Conservation (phyloP, 2,888 invertebrate species). For the Drosophila atripex region DNA sequence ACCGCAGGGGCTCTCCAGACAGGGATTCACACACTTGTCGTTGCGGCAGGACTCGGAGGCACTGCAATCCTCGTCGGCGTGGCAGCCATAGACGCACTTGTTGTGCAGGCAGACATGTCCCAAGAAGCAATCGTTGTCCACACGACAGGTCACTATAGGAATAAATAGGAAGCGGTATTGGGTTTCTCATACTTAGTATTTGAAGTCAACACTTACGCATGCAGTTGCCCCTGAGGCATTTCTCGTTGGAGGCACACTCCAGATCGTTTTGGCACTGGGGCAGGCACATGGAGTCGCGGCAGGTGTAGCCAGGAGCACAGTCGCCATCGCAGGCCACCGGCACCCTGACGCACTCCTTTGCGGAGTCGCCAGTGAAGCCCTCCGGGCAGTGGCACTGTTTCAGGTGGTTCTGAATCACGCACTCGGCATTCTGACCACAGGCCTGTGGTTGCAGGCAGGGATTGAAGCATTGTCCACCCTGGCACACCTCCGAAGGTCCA, state of each 20-base stretch:
- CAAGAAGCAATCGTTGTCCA: constrained; percentile 96
- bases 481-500: constrained; percentile 90
- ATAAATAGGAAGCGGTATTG: neutral
- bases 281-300: constrained; percentile 92
- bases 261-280: constrained; percentile 90
- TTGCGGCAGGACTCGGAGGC: constrained; percentile 92
- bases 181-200: neutral
- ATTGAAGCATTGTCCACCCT: constrained; percentile 91
- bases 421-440: constrained; percentile 93
- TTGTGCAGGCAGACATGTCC: constrained; percentile 95
- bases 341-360: constrained; percentile 93
- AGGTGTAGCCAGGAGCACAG: constrained; percentile 89
- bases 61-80: constrained; percentile 93
- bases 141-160: constrained; percentile 90
- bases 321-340: constrained; percentile 91
- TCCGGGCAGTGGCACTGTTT: constrained; percentile 93
- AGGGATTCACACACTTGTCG: constrained; percentile 92
- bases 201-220: constrained; percentile 87
- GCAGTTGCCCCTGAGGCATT: constrained; percentile 92
- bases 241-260: constrained; percentile 95
- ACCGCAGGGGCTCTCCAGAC: constrained; percentile 91
- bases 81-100: constrained; percentile 93
- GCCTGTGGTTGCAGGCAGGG: constrained; percentile 90
- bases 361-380: constrained; percentile 93
- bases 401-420: constrained; percentile 88